phyloP scores from a whole-genome alignment of 2,888 invertebrate genomes.

The Machimus rusticus region DNA sequence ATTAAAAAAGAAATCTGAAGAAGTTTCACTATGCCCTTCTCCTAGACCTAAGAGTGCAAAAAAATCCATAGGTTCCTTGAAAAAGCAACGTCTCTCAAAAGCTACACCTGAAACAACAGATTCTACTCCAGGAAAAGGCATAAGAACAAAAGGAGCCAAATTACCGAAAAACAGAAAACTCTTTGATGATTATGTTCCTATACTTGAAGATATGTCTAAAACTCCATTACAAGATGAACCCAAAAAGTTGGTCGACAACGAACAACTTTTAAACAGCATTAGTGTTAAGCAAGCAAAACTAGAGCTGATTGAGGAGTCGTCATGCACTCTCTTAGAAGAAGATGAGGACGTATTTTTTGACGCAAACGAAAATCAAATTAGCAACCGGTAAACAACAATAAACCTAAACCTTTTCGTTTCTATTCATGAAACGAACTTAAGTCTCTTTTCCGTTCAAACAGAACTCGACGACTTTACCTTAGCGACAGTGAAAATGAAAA shows the following conservation, averaged over 20 bases:
- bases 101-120: not conserved
- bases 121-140: not conserved
- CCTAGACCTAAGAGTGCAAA: not conserved
- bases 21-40: not conserved
- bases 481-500: slow-evolving; percentile 12
- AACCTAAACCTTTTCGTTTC: not conserved
- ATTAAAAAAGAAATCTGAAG: not conserved
- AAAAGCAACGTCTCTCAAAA: not conserved
- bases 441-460: not conserved
- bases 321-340: not conserved
- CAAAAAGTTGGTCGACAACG: not conserved
- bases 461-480: not conserved
- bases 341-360: not conserved
- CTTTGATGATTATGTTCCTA: not conserved
- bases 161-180: not conserved
- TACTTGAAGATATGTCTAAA: not conserved
- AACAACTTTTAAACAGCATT: not conserved
- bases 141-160: not conserved
- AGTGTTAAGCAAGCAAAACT: not conserved
- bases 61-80: not conserved
- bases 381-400: not conserved
- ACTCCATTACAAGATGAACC: not conserved
- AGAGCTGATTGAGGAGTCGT: not conserved
- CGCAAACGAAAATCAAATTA: not conserved
- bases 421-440: not conserved